Conservation (phyloP, 2,888 invertebrate genomes). For the Drosophila pegasa region DNA sequence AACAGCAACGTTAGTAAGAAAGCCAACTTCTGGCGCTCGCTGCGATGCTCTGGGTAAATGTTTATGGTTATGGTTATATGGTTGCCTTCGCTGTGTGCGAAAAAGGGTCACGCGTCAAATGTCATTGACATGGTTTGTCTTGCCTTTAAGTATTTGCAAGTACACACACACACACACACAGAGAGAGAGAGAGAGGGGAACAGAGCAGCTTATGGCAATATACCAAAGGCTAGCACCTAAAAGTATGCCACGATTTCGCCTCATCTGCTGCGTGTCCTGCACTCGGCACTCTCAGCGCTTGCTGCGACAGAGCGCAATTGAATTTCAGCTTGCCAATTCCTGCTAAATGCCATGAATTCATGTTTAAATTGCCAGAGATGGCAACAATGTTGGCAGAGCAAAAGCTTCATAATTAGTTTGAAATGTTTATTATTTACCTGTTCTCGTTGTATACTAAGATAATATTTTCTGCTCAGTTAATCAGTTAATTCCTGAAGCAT, state of each 20-base stretch:
- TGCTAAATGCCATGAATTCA: slow-evolving; percentile 47
- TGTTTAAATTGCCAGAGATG: slow-evolving; percentile 11
- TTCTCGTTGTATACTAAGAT: neutral
- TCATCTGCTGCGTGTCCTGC: slow-evolving; percentile 62
- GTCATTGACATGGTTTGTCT: slow-evolving; percentile 80
- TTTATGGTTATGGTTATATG: slow-evolving; percentile 74
- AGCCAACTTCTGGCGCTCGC: slow-evolving; percentile 34
- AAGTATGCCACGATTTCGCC: slow-evolving; percentile 74
- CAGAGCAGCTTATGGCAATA: slow-evolving; percentile 41
- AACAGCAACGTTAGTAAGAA: slow-evolving; percentile 26
- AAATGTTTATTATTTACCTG: neutral
- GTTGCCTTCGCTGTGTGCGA: slow-evolving; percentile 32
- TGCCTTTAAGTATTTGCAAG: slow-evolving; percentile 71
- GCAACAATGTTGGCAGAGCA: slow-evolving; percentile 2
- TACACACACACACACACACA: slow-evolving; percentile 25
- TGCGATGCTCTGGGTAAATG: slow-evolving; percentile 64
- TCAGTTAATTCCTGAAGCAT: neutral
- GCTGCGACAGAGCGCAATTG: slow-evolving; percentile 18
- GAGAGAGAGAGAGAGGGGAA: neutral
- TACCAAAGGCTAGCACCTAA: slow-evolving; percentile 38
- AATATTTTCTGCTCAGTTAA: neutral
- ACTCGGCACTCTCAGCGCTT: slow-evolving; percentile 4
- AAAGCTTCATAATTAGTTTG: neutral
- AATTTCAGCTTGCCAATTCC: slow-evolving; percentile 15
- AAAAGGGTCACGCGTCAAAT: slow-evolving; percentile 80